Base-by-base conservation (phyloP, 1,140 invertebrate genomes). In the Chlorops oryzae region DNA sequence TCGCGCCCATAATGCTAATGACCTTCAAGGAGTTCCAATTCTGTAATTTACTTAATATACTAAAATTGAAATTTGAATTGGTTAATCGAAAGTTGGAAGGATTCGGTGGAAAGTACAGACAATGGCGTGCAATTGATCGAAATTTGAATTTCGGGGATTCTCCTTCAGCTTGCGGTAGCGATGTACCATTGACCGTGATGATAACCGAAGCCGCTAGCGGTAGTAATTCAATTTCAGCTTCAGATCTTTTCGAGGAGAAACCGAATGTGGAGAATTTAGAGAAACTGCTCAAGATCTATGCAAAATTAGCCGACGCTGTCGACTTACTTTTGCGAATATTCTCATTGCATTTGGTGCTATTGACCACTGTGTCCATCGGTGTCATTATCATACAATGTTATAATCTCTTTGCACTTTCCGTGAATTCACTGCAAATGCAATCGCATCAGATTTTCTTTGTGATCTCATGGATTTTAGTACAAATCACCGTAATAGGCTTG, bases 21-120 rank as follows among this genome's bases (percentile, higher is more conserved):
- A 54, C 50, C 3, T 42, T 57, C 24, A 54, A 54, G 10, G 52
- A 57, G 15, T 54, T 57, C 45, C 55, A 54, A 42, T 57, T 54
- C 28, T 54, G 46, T 18, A 54, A 57, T 54, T 21, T 54, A 42
- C 39, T 57, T 21, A 27, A 35, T 21, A 9, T 57, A 17, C 18
- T 57, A 10, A 43, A 50, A 32, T 23, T 42, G 12, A 57, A 57
- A 48, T 51, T 50, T 15, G 43, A 45, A n/a, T 7, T 44, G 6
- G 45, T 54, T 24, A 57, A 57, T 25, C n/a, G 20, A 1, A 41
- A 57, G 24, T 38, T 56, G 47, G 6, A 21, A 1, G 32, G 32
- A 27, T 49, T 25, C 41, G 37, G 25, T 12, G 41, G 32, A 13
- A 17, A 44, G n/a, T n/a, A n/a, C n/a, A n/a, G n/a, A n/a, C n/a